A percentile compares a stretch with the other conserved stretches of the same genome.
Conservation (phyloP, 2,888 invertebrate genomes). For the Cynaeus angustus region DNA sequence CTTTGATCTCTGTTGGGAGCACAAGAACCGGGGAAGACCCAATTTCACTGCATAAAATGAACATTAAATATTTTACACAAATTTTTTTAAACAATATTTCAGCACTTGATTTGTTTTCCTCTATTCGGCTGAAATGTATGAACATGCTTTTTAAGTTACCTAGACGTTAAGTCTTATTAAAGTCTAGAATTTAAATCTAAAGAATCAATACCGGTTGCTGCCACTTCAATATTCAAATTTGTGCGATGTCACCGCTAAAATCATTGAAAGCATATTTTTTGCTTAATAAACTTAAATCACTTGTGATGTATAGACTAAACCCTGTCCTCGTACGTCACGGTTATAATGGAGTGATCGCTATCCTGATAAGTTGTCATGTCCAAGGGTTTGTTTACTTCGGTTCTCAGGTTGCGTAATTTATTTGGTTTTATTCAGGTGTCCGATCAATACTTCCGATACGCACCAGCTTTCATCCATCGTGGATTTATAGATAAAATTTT, state of each 20-base stretch:
- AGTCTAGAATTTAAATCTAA: background rate
- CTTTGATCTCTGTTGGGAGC: too few relatives aligned
- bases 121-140: background rate
- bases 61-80: too few relatives aligned
- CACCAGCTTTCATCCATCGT: background rate
- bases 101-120: too few relatives aligned
- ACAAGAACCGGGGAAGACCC: too few relatives aligned
- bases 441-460: constrained; percentile 38
- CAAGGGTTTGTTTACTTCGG: constrained; percentile 35
- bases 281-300: constrained; percentile 14
- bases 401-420: constrained; percentile 40
- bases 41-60: too few relatives aligned
- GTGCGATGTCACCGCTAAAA: background rate
- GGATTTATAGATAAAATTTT: too few relatives aligned
- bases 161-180: background rate
- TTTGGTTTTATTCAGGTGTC: constrained; percentile 41
- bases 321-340: constrained; percentile 7
- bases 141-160: background rate
- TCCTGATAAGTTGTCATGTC: constrained; percentile 33
- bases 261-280: background rate
- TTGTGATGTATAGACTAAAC: constrained; percentile 1
- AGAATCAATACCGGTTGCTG: background rate
- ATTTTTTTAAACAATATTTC: too few relatives aligned
- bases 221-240: background rate
- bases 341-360: constrained; percentile 16